Percentiles rank a stretch among this genome's conserved stretches.
These are phyloP conservation scores for Thereva nobilitata DNA, from an alignment of 2,888 invertebrate genomes.

Conservation along the genomic window DNA sequence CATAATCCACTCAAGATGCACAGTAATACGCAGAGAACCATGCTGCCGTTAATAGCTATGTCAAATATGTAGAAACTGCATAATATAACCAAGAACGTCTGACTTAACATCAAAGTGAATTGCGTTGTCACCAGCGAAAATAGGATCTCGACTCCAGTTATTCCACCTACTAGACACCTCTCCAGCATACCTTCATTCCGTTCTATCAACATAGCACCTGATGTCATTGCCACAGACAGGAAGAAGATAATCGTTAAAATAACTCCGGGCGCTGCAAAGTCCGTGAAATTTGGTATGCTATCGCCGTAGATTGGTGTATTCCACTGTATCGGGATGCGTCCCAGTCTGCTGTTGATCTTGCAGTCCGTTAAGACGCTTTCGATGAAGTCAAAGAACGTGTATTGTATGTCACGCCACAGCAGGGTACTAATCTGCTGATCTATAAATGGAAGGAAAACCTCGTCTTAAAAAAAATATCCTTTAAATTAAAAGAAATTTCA, in stretches of 20 bases:
- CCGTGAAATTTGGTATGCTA: slow-evolving; percentile 81
- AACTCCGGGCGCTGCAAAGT: slow-evolving; percentile 93
- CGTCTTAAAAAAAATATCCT: background rate
- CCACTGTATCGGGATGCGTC: slow-evolving; percentile 62
- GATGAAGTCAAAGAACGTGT: slow-evolving; percentile 74
- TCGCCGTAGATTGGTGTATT: slow-evolving; percentile 76
- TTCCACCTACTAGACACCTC: slow-evolving; percentile 84
- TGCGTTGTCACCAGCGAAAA: slow-evolving; percentile 87
- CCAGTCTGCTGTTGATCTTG: slow-evolving; percentile 66
- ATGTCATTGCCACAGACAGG: slow-evolving; percentile 89
- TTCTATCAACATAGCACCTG: slow-evolving; percentile 86
- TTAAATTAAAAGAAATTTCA: background rate
- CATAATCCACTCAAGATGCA: slow-evolving; percentile 84
- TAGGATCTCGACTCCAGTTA: slow-evolving; percentile 77
- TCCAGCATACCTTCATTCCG: slow-evolving; percentile 89
- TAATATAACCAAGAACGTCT: slow-evolving; percentile 76
- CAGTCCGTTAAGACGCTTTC: slow-evolving; percentile 67
- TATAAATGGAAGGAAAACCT: slow-evolving; percentile 54
- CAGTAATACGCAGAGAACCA: slow-evolving; percentile 73
- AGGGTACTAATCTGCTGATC: slow-evolving; percentile 89
- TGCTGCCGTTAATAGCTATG: slow-evolving; percentile 75
- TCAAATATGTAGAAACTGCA: slow-evolving; percentile 79
- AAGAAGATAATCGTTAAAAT: slow-evolving; percentile 91
- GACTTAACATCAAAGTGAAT: slow-evolving; percentile 84
- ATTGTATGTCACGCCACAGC: slow-evolving; percentile 72